Conservation (phyloP, 2,113 vertebrate species). For the Tachycineta bicolor region DNA sequence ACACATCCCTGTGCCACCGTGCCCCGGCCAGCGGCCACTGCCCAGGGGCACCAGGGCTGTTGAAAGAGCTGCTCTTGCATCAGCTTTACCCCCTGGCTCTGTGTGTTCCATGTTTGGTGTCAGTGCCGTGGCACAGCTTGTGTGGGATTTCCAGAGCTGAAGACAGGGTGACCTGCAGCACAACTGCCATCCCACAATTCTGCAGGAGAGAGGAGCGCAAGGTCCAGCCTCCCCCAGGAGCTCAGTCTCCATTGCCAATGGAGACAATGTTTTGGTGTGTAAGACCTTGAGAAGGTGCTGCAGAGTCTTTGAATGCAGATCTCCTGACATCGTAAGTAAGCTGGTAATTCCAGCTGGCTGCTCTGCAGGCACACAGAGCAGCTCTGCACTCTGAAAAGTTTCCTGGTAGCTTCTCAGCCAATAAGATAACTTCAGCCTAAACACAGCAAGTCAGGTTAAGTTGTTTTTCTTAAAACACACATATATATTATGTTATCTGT, state of each 20-base stretch:
- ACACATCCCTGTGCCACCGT: fast-evolving
- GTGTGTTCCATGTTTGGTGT: fast-evolving
- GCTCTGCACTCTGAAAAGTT: neutral
- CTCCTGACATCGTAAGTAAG: neutral
- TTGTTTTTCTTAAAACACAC: neutral
- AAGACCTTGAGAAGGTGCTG: neutral
- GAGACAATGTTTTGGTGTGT: neutral
- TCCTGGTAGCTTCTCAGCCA: neutral
- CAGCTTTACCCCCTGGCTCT: neutral
- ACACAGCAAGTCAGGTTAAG: neutral
- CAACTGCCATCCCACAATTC: too few relatives aligned
- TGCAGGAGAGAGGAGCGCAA: neutral
- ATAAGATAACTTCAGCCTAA: neutral
- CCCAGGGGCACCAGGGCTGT: neutral
- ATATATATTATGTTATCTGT: neutral
- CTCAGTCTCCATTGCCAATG: neutral
- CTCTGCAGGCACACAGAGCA: neutral
- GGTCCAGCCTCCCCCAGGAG: neutral
- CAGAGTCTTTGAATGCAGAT: neutral
- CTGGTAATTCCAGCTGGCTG: neutral
- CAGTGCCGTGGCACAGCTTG: neutral
- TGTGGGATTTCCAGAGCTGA: neutral
- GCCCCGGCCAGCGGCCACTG: neutral
- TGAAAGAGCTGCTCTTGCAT: neutral
- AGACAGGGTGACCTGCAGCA: neutral